phyloP scores from a whole-genome alignment of 2,797 vertebrate genomes.

The Hippoglossus hippoglossus region DNA sequence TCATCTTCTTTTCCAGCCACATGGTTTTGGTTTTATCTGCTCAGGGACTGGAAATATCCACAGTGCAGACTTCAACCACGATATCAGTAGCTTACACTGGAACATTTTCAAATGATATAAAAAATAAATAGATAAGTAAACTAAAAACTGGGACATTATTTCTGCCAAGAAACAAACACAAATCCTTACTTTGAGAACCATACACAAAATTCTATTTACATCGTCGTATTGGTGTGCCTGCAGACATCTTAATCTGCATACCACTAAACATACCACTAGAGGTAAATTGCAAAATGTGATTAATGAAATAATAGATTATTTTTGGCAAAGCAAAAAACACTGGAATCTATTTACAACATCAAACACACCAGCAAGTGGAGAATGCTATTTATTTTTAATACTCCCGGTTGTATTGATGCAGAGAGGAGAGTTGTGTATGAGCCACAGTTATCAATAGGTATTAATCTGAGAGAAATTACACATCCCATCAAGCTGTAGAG shows the following conservation, averaged over 20 bases:
- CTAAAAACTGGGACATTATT: neutral
- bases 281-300: neutral
- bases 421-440: neutral
- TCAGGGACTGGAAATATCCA: neutral
- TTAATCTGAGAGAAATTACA: constrained; percentile 27
- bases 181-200: neutral
- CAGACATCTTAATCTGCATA: neutral
- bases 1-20: neutral
- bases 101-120: neutral
- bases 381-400: neutral
- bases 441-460: neutral
- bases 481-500: constrained; percentile 48
- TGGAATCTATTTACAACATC: constrained; percentile 1
- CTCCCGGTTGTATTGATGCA: neutral
- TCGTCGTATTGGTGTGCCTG: neutral
- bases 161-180: neutral
- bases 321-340: neutral
- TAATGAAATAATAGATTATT: neutral
- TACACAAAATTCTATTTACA: neutral
- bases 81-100: neutral
- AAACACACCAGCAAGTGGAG: constrained; percentile 1
- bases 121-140: neutral
- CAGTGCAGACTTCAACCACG: neutral
- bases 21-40: neutral
- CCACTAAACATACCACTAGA: neutral